Percentiles rank a stretch among this genome's conserved stretches.
These are phyloP conservation scores for Tadarida brasiliensis DNA, from an alignment of 2,797 vertebrate species.

Conservation along the genomic window DNA sequence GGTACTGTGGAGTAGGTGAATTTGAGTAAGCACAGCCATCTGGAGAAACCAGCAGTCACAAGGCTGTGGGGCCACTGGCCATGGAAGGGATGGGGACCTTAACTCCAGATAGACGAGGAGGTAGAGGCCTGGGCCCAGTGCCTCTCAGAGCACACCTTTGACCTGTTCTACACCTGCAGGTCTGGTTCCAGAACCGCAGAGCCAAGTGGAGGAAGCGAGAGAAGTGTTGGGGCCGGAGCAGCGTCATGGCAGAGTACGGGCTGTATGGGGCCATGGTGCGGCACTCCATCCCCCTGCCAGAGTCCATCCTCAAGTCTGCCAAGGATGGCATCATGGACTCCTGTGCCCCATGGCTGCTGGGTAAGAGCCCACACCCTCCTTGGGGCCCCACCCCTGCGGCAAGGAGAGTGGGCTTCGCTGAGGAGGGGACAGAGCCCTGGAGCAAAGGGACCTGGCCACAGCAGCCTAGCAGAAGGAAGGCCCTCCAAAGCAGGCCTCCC, in stretches of 20 bases:
- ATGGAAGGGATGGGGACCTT: neutral
- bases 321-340: conserved; percentile 99
- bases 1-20: accelerated
- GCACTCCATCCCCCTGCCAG: conserved; percentile 98
- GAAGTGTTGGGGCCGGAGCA: conserved; percentile 99
- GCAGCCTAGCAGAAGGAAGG: neutral
- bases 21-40: neutral
- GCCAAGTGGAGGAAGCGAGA: conserved; percentile 99
- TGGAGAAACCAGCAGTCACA: neutral
- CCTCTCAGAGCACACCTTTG: neutral
- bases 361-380: conserved; percentile 87
- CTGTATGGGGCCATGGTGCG: conserved; percentile 99
- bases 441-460: neutral
- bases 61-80: neutral
- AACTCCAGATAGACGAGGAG: neutral
- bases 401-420: neutral
- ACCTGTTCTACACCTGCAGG: conserved; percentile 86
- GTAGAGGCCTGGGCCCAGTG: too few relatives aligned
- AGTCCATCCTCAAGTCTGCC: conserved; percentile 99
- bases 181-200: conserved; percentile 99
- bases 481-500: neutral
- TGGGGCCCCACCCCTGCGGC: conserved; percentile 29
- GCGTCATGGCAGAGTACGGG: conserved; percentile 98
- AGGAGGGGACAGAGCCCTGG: neutral
- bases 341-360: conserved; percentile 98